A percentile compares a stretch with the other conserved stretches of the same genome.
Conservation (phyloP, 2,113 vertebrate genomes). For the Axis porcinus region DNA sequence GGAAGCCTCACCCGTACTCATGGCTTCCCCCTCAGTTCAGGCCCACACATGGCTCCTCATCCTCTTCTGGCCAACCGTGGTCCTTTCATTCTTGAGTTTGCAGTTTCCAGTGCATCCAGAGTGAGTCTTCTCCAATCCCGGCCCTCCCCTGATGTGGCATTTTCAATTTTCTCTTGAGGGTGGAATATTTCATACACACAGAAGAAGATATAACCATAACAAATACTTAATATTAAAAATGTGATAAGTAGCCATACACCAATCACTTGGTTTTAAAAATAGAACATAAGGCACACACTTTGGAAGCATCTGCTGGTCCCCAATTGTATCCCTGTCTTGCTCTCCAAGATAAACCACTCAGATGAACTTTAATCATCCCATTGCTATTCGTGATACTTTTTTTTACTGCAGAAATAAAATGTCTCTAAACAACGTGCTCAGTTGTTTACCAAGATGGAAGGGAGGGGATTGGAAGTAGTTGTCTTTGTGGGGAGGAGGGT, state of each 20-base stretch:
- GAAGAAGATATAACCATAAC: background rate
- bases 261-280: background rate
- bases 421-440: background rate
- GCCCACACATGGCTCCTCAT: background rate
- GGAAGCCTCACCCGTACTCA: background rate
- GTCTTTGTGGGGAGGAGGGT: background rate
- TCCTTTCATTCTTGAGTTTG: background rate
- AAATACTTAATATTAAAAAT: background rate
- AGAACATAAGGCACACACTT: background rate
- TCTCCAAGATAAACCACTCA: background rate
- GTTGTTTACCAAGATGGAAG: background rate
- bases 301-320: background rate
- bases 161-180: background rate
- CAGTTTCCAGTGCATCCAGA: background rate
- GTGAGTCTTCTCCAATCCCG: background rate
- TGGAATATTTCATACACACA: background rate
- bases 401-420: background rate
- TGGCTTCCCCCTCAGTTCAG: background rate
- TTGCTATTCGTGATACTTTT: background rate
- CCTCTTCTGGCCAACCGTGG: rapidly evolving
- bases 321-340: background rate
- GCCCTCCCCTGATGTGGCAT: background rate
- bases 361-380: background rate
- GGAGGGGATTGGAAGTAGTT: background rate
- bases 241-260: background rate